Evolutionary conservation across 2,888 invertebrate genomes (phyloP), one percentile per base, ranked within the genome.

Genomic region (Dasysyrphus tricinctus): DNA sequence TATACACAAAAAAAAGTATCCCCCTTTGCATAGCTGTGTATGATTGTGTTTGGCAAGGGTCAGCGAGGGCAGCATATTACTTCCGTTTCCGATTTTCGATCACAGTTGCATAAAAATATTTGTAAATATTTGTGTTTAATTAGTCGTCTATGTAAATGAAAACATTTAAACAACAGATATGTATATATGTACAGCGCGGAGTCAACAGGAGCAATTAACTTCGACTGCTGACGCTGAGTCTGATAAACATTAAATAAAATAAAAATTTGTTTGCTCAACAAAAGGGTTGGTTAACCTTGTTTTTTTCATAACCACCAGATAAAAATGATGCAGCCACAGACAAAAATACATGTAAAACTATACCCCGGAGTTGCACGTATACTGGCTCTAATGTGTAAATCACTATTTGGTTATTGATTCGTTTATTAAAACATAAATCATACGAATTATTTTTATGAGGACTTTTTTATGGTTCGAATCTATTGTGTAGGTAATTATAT

Each of bases 111-210:
- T 61, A 80, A 54, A 80, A 80, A 76, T 57, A 78, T 61, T 61
- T 77, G 80, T 73, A 73, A 85, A 85, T 85, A 85, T 85, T 85
- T 80, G 73, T 61, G 70, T 84, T 84, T 76, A 84, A 84, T 84
- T 84, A 84, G 84, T 73, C 47, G 54, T 47, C 51, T 74, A 51
- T 57, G 32, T 69, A 49, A 70, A 56, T 42, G 63, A 70, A 61
- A 70, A 57, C 47, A 59, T 67, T 77, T 67, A 49, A 57, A 54
- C 34, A 47, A 44, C 24, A 37, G 14, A 37, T n/a, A 61, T 5
- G 24, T n/a, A 61, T 5, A 32, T 6, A 32, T 32, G 5, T 6
- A 34, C 11, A n/a, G 16, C 3, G 59, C 24, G 59, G 14, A 29
- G 42, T 19, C 80, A 70, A 59, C 63, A 37, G 16, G 61, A 39